Evolutionary conservation across 2,888 invertebrate species (phyloP).

Genomic region (Agrotis exclamationis): DNA sequence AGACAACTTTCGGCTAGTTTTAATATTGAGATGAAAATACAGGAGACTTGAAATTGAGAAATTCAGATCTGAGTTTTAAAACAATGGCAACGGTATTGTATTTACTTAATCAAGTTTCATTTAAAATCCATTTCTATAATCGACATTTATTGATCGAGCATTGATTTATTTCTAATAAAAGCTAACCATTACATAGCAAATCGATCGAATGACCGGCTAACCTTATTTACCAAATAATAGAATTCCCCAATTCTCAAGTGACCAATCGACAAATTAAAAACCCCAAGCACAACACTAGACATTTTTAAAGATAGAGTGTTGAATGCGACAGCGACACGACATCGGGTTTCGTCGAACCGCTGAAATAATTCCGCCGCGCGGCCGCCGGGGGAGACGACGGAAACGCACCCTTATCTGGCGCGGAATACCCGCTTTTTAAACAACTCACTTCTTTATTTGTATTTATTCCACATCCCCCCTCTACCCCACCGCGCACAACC

Average conservation of each 20-base stretch:
- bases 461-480: constrained; percentile 79
- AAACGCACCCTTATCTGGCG: constrained; percentile 90
- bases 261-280: constrained; percentile 34
- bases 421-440: constrained; percentile 91
- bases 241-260: not conserved
- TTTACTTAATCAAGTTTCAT: too few relatives aligned
- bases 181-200: not conserved
- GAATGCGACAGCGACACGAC: constrained; percentile 88
- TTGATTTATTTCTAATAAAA: not conserved
- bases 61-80: not conserved
- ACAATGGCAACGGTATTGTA: not conserved
- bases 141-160: too few relatives aligned
- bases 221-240: not conserved
- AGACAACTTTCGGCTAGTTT: not conserved
- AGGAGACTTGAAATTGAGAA: not conserved
- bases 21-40: not conserved
- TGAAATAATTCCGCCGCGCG: constrained; percentile 88
- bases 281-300: constrained; percentile 75
- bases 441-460: constrained; percentile 91
- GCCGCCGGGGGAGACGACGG: constrained; percentile 84
- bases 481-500: constrained; percentile 63
- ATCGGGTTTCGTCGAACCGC: constrained; percentile 88
- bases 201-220: not conserved
- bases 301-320: constrained; percentile 90
- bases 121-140: too few relatives aligned